Evolutionary conservation across 2,797 vertebrate genomes (phyloP).

Genomic region (Falco peregrinus): DNA sequence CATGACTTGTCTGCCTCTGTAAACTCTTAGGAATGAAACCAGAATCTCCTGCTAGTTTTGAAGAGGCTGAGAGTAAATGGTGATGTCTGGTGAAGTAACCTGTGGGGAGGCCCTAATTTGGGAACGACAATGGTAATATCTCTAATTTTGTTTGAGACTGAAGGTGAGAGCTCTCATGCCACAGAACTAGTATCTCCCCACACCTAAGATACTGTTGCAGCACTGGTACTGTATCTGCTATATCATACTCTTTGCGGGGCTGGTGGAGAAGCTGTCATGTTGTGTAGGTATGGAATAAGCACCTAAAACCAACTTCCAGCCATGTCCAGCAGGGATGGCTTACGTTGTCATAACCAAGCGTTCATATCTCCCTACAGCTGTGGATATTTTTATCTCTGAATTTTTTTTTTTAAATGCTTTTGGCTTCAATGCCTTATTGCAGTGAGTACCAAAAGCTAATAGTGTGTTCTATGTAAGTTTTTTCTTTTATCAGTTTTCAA

Average conservation of each 20-base stretch:
- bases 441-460: not conserved
- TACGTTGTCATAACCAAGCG: not conserved
- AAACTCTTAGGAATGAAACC: not conserved
- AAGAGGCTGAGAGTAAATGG: not conserved
- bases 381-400: not conserved
- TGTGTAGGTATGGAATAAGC: not conserved
- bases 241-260: not conserved
- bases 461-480: not conserved
- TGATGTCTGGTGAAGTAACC: not conserved
- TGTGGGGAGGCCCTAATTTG: not conserved
- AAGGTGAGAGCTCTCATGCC: not conserved
- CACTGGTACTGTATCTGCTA: not conserved
- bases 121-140: not conserved
- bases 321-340: not conserved
- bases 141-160: not conserved
- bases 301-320: not conserved
- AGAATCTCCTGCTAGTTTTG: not conserved
- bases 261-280: not conserved
- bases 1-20: not conserved
- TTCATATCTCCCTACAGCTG: not conserved
- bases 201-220: not conserved
- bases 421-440: not conserved
- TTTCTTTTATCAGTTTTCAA: constrained; percentile 7
- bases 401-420: not conserved
- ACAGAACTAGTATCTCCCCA: not conserved